Conservation (phyloP, 2,113 vertebrate species). For the Zonotrichia leucophrys region DNA sequence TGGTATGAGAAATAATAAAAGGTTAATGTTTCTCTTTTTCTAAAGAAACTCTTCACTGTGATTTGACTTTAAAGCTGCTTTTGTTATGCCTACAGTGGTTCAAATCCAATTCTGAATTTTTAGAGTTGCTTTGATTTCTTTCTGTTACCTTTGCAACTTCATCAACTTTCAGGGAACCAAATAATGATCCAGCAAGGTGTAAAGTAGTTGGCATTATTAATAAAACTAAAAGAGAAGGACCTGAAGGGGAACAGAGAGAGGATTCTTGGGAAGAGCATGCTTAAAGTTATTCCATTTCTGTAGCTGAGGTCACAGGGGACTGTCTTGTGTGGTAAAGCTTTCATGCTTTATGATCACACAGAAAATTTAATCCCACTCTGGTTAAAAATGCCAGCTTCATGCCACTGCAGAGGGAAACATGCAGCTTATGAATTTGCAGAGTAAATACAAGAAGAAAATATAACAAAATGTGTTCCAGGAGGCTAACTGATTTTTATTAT, state of each 20-base stretch:
- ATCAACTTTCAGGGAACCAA: not conserved
- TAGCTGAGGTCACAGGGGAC: constrained; percentile 55
- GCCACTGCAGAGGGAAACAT: constrained; percentile 42
- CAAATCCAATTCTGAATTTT: not conserved
- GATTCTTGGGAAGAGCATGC: constrained; percentile 41
- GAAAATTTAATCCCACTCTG: constrained; percentile 71
- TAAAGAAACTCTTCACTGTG: not conserved
- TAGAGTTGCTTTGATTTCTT: not conserved
- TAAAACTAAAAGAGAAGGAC: not conserved
- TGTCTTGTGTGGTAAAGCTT: constrained; percentile 65
- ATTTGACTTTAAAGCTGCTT: not conserved
- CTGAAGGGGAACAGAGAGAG: not conserved
- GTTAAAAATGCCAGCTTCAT: constrained; percentile 70
- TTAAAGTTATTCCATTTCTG: constrained; percentile 57
- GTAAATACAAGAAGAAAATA: constrained; percentile 44
- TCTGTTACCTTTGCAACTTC: not conserved
- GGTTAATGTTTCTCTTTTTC: not conserved
- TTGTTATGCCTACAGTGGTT: not conserved
- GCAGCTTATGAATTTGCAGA: constrained; percentile 29
- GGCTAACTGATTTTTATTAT: not conserved
- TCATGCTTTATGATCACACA: constrained; percentile 68
- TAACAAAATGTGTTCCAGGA: constrained; percentile 18
- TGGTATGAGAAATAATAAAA: not conserved
- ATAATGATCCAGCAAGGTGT: not conserved
- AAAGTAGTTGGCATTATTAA: not conserved